Evolutionary conservation across 2,797 vertebrate genomes (phyloP), one percentile per base, ranked within the genome.

Genomic region (Adrianichthys oophorus): DNA sequence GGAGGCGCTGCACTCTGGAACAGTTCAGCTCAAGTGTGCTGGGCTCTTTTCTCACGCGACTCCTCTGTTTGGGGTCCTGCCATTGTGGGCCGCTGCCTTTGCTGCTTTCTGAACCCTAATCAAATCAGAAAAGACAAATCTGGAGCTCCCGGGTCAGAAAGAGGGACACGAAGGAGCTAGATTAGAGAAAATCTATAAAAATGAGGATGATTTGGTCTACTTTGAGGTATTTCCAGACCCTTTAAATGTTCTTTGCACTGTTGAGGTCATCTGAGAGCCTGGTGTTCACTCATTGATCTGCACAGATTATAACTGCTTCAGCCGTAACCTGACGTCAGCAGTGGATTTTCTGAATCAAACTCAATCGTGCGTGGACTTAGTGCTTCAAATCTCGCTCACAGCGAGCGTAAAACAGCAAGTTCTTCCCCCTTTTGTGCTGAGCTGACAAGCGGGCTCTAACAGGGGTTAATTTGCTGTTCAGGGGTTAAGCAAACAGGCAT

Each of bases 401-500:
- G 62, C 54, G 62, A 62, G 68, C 52, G 74, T 79, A 76, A 84
- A 82, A 79, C 52, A 76, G 78, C 76, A 69, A 63, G 24, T 16
- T 26, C 56, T 65, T 65, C 44, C 46, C 56, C 65, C 76, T 54
- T 82, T 84, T 90, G 86, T 87, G 53, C 70, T 47, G 48, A 78
- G 54, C 81, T 83, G 85, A 82, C 83, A 83, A 77, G 76, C 66
- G 63, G 81, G 65, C 67, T 77, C 76, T 88, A 88, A 88, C 84
- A 76, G 88, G 83, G 90, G 88, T 91, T 91, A 91, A 91, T 87
- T 78, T 85, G 88, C 85, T 41, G 60, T 73, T 48, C 72, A 84
- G 57, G 82, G 90, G 90, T 91, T 91, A 91, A 91, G 84, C 85
- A 87, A 91, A 89, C 86, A 52, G 76, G 68, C 70, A 72, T 76